Conservation (phyloP, 2,797 vertebrate species). For the Petrocephalus schoutedeni region DNA sequence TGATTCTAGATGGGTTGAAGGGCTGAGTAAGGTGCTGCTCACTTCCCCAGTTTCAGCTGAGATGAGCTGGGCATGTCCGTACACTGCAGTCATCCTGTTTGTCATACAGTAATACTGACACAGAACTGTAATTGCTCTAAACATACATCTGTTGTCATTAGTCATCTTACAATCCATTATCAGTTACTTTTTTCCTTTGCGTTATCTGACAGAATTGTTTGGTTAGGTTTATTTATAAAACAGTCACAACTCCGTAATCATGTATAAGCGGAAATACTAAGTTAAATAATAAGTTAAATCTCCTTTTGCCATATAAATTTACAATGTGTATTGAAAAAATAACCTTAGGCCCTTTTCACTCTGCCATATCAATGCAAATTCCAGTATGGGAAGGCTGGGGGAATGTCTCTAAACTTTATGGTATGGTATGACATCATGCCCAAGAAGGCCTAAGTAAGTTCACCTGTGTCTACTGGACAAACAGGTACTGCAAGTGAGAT, state of each 20-base stretch:
- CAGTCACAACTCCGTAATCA: neutral
- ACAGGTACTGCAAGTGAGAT: neutral
- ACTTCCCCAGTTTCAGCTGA: neutral
- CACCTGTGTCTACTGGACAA: neutral
- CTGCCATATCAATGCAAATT: neutral
- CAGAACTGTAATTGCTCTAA: neutral
- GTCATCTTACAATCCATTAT: neutral
- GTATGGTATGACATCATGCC: neutral
- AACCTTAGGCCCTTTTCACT: neutral
- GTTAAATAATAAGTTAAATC: neutral
- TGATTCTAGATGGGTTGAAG: neutral
- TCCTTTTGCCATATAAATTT: neutral
- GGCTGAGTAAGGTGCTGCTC: neutral
- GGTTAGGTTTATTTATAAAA: neutral
- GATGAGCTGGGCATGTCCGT: neutral
- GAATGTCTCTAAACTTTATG: neutral
- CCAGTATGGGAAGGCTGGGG: neutral
- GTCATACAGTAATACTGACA: neutral
- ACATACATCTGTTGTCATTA: neutral
- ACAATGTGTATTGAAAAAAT: neutral
- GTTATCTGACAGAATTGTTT: neutral
- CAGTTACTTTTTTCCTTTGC: neutral
- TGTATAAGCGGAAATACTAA: neutral
- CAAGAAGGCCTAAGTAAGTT: neutral
- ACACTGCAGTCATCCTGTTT: constrained; percentile 11